These are phyloP conservation scores for Gracilinanus agilis DNA, from an alignment of 2,113 vertebrate genomes.

Conservation along the genomic window DNA sequence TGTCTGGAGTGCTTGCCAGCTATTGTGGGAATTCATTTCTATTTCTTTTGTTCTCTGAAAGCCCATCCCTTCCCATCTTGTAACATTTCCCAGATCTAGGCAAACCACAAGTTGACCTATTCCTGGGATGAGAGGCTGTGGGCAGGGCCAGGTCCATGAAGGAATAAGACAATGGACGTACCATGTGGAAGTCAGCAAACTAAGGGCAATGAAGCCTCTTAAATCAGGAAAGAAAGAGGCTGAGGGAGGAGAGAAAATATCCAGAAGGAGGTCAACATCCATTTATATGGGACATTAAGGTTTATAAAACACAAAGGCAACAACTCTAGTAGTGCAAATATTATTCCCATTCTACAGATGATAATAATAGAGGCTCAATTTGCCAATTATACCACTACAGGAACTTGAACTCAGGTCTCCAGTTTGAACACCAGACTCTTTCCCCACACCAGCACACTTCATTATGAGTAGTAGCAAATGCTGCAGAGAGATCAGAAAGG, in stretches of 20 bases:
- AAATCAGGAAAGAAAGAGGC: background rate
- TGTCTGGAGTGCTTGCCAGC: background rate
- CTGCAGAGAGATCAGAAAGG: background rate
- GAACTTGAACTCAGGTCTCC: background rate
- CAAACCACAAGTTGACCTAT: constrained; percentile 4
- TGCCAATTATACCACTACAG: background rate
- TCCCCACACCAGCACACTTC: background rate
- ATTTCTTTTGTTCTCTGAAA: background rate
- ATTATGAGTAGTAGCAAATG: background rate
- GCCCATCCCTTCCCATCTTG: background rate
- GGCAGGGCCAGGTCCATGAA: background rate
- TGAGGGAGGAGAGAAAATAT: background rate
- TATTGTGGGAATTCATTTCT: background rate
- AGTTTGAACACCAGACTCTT: background rate
- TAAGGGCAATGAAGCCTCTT: background rate
- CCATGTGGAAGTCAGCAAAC: background rate
- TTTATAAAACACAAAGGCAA: background rate
- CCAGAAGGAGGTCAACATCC: background rate
- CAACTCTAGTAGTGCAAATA: background rate
- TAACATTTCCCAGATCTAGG: background rate
- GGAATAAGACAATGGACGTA: background rate
- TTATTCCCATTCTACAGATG: background rate
- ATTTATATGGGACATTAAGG: background rate
- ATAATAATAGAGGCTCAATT: background rate
- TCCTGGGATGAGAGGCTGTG: background rate